phyloP scores from a whole-genome alignment of 2,113 vertebrate species.

The Nymphicus hollandicus region DNA sequence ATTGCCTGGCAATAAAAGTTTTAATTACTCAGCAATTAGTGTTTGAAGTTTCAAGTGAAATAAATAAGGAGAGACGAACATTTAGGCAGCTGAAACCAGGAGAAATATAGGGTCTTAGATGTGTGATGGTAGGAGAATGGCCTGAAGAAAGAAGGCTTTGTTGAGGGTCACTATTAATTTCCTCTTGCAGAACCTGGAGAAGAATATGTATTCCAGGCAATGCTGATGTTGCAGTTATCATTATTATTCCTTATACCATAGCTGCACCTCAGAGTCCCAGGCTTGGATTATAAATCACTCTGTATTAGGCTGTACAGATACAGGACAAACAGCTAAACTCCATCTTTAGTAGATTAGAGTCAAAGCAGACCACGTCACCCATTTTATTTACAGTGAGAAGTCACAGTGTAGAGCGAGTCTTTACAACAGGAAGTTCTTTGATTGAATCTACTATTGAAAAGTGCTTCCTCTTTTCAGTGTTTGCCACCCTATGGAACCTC shows the following conservation, averaged over 20 bases:
- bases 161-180: not conserved
- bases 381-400: not conserved
- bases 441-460: not conserved
- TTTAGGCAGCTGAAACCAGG: not conserved
- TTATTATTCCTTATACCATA: not conserved
- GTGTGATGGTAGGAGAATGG: not conserved
- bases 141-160: not conserved
- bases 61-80: not conserved
- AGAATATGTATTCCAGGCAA: not conserved
- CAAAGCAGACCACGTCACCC: not conserved
- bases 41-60: slow-evolving; percentile 25
- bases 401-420: not conserved
- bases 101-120: not conserved
- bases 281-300: not conserved
- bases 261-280: not conserved
- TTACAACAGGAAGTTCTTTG: not conserved
- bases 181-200: not conserved
- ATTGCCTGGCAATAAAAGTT: slow-evolving; percentile 39
- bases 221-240: not conserved
- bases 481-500: not conserved
- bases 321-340: not conserved
- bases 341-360: not conserved
- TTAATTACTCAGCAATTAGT: slow-evolving; percentile 58
- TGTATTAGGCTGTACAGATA: not conserved
- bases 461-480: not conserved